phyloP scores from a whole-genome alignment of 2,113 vertebrate genomes.

The Pterocles gutturalis region DNA sequence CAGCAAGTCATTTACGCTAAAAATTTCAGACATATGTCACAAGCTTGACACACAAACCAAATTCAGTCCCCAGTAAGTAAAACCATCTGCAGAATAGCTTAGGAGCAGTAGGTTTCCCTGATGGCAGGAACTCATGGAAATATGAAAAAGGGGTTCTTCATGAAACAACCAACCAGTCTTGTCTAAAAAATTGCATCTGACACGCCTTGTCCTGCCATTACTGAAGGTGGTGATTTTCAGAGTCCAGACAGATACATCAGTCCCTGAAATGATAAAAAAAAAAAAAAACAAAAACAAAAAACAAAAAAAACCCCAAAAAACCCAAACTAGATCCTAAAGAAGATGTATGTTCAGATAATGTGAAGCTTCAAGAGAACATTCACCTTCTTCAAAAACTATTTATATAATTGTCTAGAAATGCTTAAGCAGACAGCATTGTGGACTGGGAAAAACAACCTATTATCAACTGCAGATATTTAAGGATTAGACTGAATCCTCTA shows the following conservation, averaged over 20 bases:
- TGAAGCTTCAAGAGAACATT: not conserved
- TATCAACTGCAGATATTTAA: constrained; percentile 7
- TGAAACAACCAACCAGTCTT: not conserved
- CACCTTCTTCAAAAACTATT: not conserved
- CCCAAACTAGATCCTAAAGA: not conserved
- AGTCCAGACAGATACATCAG: not conserved
- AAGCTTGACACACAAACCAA: not conserved
- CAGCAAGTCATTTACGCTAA: not conserved
- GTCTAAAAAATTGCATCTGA: not conserved
- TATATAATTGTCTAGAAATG: not conserved
- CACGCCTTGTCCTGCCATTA: not conserved
- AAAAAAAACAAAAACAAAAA: not conserved
- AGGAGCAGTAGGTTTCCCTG: not conserved
- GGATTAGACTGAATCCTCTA: not conserved
- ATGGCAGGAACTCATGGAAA: not conserved
- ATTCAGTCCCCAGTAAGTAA: not conserved
- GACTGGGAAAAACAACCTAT: not conserved
- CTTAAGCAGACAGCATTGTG: not conserved
- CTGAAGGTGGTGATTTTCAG: not conserved
- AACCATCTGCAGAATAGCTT: not conserved
- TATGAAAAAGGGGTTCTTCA: not conserved
- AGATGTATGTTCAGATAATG: not conserved
- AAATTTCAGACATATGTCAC: not conserved
- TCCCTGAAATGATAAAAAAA: not conserved
- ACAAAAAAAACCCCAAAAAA: no score